These are phyloP conservation scores for Argopecten irradians DNA, from an alignment of 1,140 invertebrate genomes.

Conservation along the genomic window DNA sequence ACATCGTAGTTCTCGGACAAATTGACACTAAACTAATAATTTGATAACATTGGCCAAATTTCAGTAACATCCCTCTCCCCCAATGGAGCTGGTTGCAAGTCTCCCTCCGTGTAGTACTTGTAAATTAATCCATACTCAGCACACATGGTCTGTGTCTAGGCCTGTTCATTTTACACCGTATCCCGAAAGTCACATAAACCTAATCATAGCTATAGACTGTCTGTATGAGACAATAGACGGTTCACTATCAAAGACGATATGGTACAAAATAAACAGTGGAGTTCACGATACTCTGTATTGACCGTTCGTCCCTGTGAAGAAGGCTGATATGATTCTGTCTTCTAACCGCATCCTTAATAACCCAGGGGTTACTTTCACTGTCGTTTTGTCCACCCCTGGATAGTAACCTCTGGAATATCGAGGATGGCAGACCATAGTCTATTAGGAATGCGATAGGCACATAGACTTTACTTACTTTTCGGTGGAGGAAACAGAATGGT, in stretches of 20 bases:
- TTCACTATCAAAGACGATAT: not conserved
- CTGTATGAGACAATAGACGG: not conserved
- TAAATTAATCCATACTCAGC: not conserved
- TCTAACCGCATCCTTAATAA: too few relatives aligned
- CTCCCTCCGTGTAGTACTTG: not conserved
- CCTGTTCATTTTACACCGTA: not conserved
- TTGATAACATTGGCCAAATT: constrained; percentile 9
- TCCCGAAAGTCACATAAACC: not conserved
- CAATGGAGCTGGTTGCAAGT: not conserved
- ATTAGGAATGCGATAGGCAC: too few relatives aligned
- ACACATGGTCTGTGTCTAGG: not conserved
- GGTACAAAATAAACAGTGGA: not conserved
- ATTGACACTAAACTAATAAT: not conserved
- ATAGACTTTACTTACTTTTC: too few relatives aligned
- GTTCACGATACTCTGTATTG: not conserved
- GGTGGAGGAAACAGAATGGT: too few relatives aligned
- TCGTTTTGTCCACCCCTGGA: too few relatives aligned
- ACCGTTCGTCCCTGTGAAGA: too few relatives aligned
- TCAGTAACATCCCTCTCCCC: not conserved
- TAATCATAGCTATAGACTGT: not conserved
- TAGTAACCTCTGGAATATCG: too few relatives aligned
- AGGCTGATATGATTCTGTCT: too few relatives aligned
- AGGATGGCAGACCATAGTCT: too few relatives aligned
- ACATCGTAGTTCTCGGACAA: too few relatives aligned
- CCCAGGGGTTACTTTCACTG: too few relatives aligned